Conservation (phyloP, 2,888 invertebrate species). For the Oxycera nigricornis region DNA sequence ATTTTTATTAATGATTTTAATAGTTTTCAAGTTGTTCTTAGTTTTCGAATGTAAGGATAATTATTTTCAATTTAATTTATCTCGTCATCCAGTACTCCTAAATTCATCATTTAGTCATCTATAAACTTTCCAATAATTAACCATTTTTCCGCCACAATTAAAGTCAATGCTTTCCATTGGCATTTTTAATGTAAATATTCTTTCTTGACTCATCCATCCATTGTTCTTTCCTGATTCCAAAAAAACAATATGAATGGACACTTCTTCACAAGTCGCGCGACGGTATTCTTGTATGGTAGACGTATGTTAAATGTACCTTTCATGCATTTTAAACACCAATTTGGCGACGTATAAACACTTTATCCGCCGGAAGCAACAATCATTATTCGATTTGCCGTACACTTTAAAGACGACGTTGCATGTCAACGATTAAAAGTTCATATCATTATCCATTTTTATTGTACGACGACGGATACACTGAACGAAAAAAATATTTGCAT, state of each 20-base stretch:
- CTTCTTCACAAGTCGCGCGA: not conserved
- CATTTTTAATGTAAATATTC: not conserved
- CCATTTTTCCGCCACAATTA: not conserved
- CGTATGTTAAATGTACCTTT: not conserved
- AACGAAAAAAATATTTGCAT: too few species aligned
- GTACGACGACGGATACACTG: too few species aligned
- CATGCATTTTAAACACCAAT: slow-evolving; percentile 20
- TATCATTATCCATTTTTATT: too few species aligned
- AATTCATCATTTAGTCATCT: too few species aligned
- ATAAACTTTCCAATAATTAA: too few species aligned
- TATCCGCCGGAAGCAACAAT: slow-evolving; percentile 14
- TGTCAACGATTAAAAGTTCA: not conserved
- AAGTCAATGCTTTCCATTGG: not conserved
- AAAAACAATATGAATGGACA: not conserved
- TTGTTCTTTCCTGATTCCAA: not conserved
- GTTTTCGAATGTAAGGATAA: too few species aligned
- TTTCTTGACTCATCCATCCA: not conserved
- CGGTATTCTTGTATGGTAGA: not conserved
- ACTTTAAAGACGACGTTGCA: not conserved
- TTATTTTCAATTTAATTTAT: too few species aligned
- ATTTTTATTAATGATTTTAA: too few species aligned
- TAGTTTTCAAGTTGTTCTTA: too few species aligned
- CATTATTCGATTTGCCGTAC: slow-evolving; percentile 1
- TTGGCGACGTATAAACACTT: slow-evolving; percentile 9
- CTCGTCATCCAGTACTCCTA: too few species aligned